These are phyloP conservation scores for Anas platyrhynchos DNA, from an alignment of 2,113 vertebrate genomes.

Conservation along the genomic window DNA sequence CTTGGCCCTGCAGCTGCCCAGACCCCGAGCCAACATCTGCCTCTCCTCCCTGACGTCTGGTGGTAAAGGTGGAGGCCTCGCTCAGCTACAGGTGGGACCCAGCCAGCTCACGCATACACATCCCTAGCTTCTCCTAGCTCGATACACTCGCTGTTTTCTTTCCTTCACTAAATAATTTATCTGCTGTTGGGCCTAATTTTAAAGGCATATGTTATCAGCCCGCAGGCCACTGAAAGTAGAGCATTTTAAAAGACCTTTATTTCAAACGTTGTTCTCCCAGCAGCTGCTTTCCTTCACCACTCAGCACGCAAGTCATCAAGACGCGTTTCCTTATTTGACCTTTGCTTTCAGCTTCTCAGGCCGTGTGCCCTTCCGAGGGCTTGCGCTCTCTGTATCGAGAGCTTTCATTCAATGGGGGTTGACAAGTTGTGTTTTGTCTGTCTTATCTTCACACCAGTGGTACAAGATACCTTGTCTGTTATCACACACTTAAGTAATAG, in stretches of 20 bases:
- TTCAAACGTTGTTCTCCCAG: neutral
- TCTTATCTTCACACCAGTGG: neutral
- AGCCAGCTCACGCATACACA: neutral
- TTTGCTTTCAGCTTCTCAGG: neutral
- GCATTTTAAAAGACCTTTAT: neutral
- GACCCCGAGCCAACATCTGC: neutral
- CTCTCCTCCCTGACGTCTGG: neutral
- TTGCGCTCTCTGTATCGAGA: neutral
- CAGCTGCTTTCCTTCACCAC: neutral
- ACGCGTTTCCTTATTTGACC: neutral
- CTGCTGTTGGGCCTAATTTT: neutral
- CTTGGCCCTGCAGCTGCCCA: neutral
- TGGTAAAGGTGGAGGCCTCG: neutral
- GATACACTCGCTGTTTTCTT: neutral
- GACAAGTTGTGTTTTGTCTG: neutral
- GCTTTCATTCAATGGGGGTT: neutral
- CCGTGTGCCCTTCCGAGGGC: neutral
- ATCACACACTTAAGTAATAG: neutral
- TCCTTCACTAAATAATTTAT: neutral
- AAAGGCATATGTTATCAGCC: neutral
- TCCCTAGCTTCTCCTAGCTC: neutral
- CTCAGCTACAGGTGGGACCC: neutral
- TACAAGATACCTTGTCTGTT: neutral
- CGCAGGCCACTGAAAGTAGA: neutral
- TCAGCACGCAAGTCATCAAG: neutral